Base-by-base conservation (phyloP, 2,888 invertebrate genomes). In the Coelopa pilipes region DNA sequence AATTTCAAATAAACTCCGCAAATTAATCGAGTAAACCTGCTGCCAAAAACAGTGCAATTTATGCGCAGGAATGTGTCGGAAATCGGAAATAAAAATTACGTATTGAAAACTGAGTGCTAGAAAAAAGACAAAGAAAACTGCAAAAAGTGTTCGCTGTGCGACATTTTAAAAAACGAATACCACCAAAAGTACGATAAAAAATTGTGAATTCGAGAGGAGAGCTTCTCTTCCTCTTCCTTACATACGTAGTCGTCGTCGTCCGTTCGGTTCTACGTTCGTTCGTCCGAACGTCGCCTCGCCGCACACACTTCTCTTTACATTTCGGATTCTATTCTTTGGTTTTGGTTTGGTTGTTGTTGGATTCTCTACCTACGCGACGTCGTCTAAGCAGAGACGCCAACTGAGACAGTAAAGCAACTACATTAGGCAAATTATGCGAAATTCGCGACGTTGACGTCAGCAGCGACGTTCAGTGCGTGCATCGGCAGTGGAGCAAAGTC, bases 21-120 rank as follows among this genome's bases (percentile, higher is more conserved):
- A 73, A 34, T 34, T 70, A 73, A 76, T 66, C 67, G 72, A 63
- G 21, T 19, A 76, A 74, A 76, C 75, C 70, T 67, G 50, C 57
- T 70, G 1, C 15, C 1, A 55, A 59, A 59, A 73, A 74, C 62
- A 72, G 69, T 72, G 63, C 59, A 65, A 50, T 17, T 50, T 13
- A 50, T 50, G 57, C 15, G 57, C 24, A 53, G 12, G 12, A 70
- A 69, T 72, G 60, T 62, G 60, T 59, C 17, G 49, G 46, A 62
- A 70, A 63, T 55, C 53, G 24, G 49, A 65, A 34, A 24, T 60
- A 70, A 19, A 46, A 21, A 69, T 49, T 55, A 47, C 45, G 67
- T 45, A 49, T 47, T 19, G 21, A n/a, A 53, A 4, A 50, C 15
- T 7, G n/a, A 15, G 13, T 17, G 24, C 2, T 57, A 17, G 19